Percentiles rank a stretch among this genome's conserved stretches.
Evolutionary conservation across 2,888 invertebrate genomes (phyloP).

Genomic region (Dryococelus australis): DNA sequence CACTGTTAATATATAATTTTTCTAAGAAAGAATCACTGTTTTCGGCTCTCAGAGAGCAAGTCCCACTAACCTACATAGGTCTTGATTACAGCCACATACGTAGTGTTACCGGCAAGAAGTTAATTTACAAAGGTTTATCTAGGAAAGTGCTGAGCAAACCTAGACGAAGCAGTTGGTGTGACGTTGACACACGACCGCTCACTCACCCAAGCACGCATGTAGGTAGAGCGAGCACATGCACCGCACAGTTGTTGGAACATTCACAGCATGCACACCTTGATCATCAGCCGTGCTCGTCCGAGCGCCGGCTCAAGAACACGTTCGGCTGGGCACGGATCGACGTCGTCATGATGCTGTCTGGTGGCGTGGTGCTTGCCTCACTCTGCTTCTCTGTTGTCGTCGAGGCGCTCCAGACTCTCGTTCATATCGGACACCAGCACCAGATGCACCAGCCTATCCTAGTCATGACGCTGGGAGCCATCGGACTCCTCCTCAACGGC

Average conservation of each 20-base stretch:
- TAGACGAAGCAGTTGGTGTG: too few species aligned
- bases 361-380: constrained; percentile 83
- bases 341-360: constrained; percentile 82
- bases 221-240: not conserved
- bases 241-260: not conserved
- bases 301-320: constrained; percentile 76
- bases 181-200: too few species aligned
- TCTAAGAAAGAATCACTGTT: too few species aligned
- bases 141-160: too few species aligned
- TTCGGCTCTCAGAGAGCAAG: too few species aligned
- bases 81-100: too few species aligned
- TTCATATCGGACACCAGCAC: constrained; percentile 76
- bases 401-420: constrained; percentile 81
- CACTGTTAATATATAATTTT: too few species aligned
- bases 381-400: constrained; percentile 82
- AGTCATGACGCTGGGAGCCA: constrained; percentile 74
- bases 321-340: constrained; percentile 94
- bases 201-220: too few species aligned
- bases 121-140: too few species aligned
- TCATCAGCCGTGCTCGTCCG: constrained; percentile 20
- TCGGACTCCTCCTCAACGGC: constrained; percentile 77
- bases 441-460: constrained; percentile 77
- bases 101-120: too few species aligned
- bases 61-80: too few species aligned
- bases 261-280: constrained; percentile 23